phyloP scores from a whole-genome alignment of 2,888 invertebrate genomes.

The Macaria notata region DNA sequence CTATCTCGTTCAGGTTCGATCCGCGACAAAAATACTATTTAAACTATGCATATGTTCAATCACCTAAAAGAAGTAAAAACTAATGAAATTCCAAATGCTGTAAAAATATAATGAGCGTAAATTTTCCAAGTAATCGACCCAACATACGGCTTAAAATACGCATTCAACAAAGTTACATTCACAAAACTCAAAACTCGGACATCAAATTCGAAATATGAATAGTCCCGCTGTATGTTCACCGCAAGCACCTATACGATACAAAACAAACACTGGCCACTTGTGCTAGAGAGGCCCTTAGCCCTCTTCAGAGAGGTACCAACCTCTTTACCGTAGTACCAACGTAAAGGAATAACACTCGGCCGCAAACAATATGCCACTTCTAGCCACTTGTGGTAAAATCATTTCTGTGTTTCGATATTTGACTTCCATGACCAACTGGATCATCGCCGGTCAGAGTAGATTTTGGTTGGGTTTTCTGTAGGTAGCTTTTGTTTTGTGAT shows the following conservation, averaged over 20 bases:
- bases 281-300: constrained; percentile 21
- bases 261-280: constrained; percentile 21
- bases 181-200: no score
- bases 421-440: constrained; percentile 29
- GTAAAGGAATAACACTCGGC: constrained; percentile 50
- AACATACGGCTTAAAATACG: no score
- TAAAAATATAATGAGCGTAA: no score
- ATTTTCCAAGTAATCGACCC: no score
- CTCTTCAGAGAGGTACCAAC: neutral
- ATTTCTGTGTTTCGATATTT: constrained; percentile 61
- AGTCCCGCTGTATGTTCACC: constrained; percentile 9
- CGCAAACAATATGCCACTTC: constrained; percentile 49
- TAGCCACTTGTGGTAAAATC: constrained; percentile 68
- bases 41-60: no score
- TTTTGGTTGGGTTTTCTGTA: no score
- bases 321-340: constrained; percentile 27
- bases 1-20: no score
- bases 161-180: no score
- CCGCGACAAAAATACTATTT: no score
- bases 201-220: neutral
- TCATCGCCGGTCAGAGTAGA: neutral
- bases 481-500: neutral
- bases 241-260: constrained; percentile 22
- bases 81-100: no score
- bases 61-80: no score